Conservation (phyloP, 1,140 invertebrate genomes). For the Ips nitidus region DNA sequence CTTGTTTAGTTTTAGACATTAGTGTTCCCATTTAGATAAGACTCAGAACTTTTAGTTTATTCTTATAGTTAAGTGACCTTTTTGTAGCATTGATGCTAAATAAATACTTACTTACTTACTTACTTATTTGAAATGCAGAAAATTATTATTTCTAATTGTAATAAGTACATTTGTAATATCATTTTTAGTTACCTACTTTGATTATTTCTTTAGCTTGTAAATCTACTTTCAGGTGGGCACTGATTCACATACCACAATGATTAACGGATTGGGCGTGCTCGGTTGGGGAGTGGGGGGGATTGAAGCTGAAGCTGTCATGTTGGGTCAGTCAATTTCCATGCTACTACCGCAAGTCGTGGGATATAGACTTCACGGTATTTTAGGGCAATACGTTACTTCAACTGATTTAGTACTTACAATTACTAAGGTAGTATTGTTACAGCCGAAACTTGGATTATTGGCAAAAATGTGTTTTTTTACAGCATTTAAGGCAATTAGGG, state of each 20-base stretch:
- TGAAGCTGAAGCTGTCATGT: conserved; percentile 88
- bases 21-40: too few relatives aligned
- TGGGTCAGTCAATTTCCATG: conserved; percentile 97
- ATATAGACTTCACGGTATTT: conserved; percentile 81
- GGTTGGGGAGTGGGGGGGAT: conserved; percentile 82
- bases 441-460: background rate
- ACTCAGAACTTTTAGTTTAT: too few relatives aligned
- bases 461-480: conserved; percentile 39
- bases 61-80: too few relatives aligned
- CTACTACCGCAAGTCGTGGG: conserved; percentile 94
- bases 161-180: too few relatives aligned
- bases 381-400: conserved; percentile 86
- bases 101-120: too few relatives aligned
- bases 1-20: too few relatives aligned
- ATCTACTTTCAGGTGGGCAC: conserved; percentile 72
- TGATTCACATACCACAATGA: conserved; percentile 99
- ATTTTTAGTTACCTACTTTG: too few relatives aligned
- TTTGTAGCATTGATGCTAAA: too few relatives aligned
- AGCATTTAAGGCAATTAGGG: conserved; percentile 90
- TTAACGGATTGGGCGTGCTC: conserved; percentile 85
- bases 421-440: conserved; percentile 75
- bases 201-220: too few relatives aligned
- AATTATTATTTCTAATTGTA: too few relatives aligned
- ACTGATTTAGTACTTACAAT: conserved; percentile 98
- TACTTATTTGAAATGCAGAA: too few relatives aligned